Conservation (phyloP, 2,113 vertebrate species). For the Struthio camelus region DNA sequence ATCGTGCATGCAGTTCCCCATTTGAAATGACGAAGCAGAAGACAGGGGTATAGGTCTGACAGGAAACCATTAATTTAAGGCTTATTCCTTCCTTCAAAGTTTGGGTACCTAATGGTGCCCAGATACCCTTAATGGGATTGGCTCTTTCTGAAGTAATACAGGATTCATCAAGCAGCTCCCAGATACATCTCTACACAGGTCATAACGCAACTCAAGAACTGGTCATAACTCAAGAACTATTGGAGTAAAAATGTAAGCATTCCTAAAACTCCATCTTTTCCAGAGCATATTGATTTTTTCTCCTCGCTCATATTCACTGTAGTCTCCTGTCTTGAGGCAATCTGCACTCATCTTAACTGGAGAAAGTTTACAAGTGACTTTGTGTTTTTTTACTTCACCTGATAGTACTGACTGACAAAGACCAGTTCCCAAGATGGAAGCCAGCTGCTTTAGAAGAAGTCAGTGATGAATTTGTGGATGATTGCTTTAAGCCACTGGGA, state of each 20-base stretch:
- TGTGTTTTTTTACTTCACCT: neutral
- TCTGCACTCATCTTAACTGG: neutral
- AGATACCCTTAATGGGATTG: neutral
- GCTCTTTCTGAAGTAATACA: neutral
- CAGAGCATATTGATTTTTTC: neutral
- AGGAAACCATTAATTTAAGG: neutral
- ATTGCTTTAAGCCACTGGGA: constrained; percentile 86
- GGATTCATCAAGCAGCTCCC: neutral
- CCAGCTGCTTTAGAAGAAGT: constrained; percentile 85
- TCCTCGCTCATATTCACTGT: neutral
- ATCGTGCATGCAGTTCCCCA: rapidly evolving
- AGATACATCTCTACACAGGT: neutral
- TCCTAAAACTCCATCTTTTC: neutral
- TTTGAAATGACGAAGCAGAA: neutral
- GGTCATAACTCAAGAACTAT: neutral
- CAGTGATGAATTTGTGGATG: constrained; percentile 81
- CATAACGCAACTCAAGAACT: neutral
- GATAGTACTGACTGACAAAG: constrained; percentile 91
- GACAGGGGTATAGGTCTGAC: neutral
- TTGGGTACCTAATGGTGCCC: neutral
- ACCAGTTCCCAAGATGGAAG: constrained; percentile 90
- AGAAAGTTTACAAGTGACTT: neutral
- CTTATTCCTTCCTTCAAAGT: neutral
- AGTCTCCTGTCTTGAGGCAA: neutral
- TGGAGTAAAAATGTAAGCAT: neutral